Conservation (phyloP, 2,113 vertebrate species). For the Lanius collurio region DNA sequence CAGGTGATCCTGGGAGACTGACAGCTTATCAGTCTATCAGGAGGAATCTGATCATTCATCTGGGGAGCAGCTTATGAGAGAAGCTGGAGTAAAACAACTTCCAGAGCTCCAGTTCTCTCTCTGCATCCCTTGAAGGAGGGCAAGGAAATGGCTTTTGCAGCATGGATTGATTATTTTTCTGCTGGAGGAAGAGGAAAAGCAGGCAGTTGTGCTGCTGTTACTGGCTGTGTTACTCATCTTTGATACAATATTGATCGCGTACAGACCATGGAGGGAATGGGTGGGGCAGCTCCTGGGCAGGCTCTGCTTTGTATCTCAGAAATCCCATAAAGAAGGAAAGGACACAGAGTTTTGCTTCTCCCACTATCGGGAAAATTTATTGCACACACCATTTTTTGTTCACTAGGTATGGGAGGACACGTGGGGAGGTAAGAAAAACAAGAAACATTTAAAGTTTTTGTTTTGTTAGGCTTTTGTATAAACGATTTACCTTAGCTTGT, state of each 20-base stretch:
- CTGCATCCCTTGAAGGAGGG: not conserved
- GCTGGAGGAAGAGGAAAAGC: not conserved
- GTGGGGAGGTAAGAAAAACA: not conserved
- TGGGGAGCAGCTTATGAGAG: not conserved
- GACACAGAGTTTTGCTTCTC: not conserved
- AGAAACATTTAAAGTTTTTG: not conserved
- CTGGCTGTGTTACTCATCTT: not conserved
- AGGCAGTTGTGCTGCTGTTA: not conserved
- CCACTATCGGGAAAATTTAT: not conserved
- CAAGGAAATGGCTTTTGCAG: not conserved
- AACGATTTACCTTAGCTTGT: not conserved
- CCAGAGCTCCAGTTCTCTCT: not conserved
- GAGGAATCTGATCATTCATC: not conserved
- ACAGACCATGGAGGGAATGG: not conserved
- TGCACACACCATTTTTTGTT: accelerated
- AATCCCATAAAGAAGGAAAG: not conserved
- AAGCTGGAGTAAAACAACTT: not conserved
- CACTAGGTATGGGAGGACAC: not conserved
- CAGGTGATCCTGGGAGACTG: not conserved
- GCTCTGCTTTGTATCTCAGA: not conserved
- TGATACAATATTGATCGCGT: not conserved
- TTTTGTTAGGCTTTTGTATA: not conserved
- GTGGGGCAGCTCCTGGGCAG: not conserved
- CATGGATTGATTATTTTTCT: not conserved
- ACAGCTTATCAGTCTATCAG: not conserved